phyloP scores from a whole-genome alignment of 1,140 invertebrate genomes.

The Pseudoatta argentina region DNA sequence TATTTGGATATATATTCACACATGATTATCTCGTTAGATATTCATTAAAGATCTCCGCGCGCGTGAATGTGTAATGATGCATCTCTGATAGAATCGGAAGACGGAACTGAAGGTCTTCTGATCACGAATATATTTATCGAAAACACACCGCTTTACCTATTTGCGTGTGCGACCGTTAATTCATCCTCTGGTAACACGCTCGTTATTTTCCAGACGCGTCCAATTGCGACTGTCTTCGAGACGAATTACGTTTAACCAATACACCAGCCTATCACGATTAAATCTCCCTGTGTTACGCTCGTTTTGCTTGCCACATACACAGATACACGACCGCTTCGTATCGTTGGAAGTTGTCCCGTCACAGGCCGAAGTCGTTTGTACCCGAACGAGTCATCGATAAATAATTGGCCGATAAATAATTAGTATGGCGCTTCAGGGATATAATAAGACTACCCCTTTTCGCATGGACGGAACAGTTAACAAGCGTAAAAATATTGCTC shows the following conservation, averaged over 20 bases:
- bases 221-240: constrained; percentile 54
- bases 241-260: constrained; percentile 57
- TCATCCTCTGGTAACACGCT: constrained; percentile 34
- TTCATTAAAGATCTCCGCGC: constrained; percentile 42
- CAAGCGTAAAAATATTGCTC: constrained; percentile 72
- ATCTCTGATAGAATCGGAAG: constrained; percentile 29
- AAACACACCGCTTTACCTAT: constrained; percentile 31
- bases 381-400: constrained; percentile 65
- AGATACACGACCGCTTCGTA: neutral
- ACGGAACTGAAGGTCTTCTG: neutral
- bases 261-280: constrained; percentile 46
- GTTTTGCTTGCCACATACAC: constrained; percentile 38
- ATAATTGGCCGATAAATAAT: constrained; percentile 78
- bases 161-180: constrained; percentile 44
- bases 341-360: constrained; percentile 48
- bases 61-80: neutral
- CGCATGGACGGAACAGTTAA: constrained; percentile 61
- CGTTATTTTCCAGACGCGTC: constrained; percentile 60
- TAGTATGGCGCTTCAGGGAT: constrained; percentile 51
- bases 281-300: constrained; percentile 49
- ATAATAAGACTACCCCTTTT: constrained; percentile 55
- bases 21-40: constrained; percentile 60
- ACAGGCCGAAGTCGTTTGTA: constrained; percentile 45
- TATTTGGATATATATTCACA: constrained; percentile 6
- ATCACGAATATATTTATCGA: constrained; percentile 47